Conservation (phyloP, 2,797 vertebrate species). For the Helarctos malayanus region DNA sequence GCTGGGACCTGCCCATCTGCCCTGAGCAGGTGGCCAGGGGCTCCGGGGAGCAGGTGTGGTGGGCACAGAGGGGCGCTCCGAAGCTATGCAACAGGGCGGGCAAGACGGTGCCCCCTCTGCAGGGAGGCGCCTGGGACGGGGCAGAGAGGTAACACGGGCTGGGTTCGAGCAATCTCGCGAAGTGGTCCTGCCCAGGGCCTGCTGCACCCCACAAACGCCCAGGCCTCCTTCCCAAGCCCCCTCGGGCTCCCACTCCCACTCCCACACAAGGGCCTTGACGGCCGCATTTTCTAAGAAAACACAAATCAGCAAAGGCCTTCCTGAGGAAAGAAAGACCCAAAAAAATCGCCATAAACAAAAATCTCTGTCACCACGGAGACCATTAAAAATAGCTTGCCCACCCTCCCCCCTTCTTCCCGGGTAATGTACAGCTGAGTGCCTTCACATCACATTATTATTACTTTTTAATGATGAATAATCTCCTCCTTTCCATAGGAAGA, state of each 20-base stretch:
- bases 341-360: constrained; percentile 90
- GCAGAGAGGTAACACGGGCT: background rate
- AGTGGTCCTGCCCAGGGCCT: accelerated
- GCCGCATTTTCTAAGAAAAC: constrained; percentile 79
- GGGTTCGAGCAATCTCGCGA: background rate
- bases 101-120: accelerated
- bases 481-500: constrained; percentile 87
- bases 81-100: background rate
- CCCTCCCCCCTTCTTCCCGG: constrained; percentile 79
- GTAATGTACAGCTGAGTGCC: constrained; percentile 87
- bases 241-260: background rate
- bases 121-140: accelerated
- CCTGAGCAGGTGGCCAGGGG: background rate
- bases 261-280: background rate
- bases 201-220: background rate
- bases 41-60: accelerated
- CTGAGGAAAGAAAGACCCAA: constrained; percentile 66
- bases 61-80: accelerated
- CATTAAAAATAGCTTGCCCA: constrained; percentile 90
- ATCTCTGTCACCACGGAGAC: constrained; percentile 89
- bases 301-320: constrained; percentile 84
- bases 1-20: background rate
- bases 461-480: constrained; percentile 91
- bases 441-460: constrained; percentile 87
- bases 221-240: background rate